phyloP scores from a whole-genome alignment of 2,113 vertebrate species.

The Zosterops borbonicus region DNA sequence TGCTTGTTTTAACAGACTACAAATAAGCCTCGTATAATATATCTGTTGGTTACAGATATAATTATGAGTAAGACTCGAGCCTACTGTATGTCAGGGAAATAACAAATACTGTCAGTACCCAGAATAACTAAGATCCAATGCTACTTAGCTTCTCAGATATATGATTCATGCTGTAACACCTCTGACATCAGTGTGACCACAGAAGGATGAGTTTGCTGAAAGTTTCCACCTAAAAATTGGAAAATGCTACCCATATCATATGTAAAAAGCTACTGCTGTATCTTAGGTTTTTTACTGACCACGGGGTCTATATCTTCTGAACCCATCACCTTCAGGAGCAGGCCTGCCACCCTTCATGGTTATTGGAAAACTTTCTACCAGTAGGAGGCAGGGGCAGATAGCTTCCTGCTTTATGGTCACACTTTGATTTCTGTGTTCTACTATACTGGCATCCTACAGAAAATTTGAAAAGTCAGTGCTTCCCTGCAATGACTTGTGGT shows the following conservation, averaged over 20 bases:
- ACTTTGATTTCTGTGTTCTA: not conserved
- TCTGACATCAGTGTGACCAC: not conserved
- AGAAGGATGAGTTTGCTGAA: not conserved
- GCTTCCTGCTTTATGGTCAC: not conserved
- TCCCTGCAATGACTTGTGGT: not conserved
- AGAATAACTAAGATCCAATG: not conserved
- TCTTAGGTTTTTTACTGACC: not conserved
- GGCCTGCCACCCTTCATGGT: not conserved
- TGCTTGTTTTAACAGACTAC: not conserved
- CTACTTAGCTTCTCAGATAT: not conserved
- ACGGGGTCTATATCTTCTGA: fast-evolving
- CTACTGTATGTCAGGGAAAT: not conserved
- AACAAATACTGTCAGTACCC: not conserved
- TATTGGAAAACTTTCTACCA: not conserved
- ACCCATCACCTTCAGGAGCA: not conserved
- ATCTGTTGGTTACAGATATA: not conserved
- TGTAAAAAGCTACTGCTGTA: not conserved
- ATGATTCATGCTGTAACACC: not conserved
- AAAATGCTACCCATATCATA: not conserved
- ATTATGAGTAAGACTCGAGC: not conserved
- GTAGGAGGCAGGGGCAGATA: not conserved
- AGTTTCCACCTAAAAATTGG: not conserved
- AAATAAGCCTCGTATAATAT: not conserved
- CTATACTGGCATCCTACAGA: not conserved
- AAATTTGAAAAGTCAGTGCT: not conserved